Conservation (phyloP, 2,888 invertebrate genomes). For the Timema cristinae region DNA sequence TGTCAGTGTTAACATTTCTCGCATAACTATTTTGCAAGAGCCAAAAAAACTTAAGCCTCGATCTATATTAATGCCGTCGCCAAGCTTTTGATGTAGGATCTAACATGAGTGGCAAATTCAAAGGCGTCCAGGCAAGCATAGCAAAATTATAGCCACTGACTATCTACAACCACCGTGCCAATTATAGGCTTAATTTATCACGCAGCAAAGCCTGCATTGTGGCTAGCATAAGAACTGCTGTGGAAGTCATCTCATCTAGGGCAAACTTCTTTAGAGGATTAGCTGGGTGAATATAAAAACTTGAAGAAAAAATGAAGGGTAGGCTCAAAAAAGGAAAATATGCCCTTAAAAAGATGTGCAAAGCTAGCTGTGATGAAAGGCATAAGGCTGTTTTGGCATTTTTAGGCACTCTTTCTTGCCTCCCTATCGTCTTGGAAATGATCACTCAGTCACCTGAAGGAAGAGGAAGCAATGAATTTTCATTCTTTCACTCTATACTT, state of each 20-base stretch:
- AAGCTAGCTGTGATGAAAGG: constrained; percentile 1
- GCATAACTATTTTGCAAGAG: constrained; percentile 14
- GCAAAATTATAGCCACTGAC: background rate
- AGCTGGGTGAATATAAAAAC: background rate
- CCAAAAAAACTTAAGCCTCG: background rate
- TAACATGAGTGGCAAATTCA: constrained; percentile 6
- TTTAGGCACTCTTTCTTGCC: background rate
- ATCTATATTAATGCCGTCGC: constrained; percentile 1
- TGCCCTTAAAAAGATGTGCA: background rate
- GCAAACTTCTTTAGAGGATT: background rate
- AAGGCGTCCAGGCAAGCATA: background rate
- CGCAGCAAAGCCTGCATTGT: background rate
- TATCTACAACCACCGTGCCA: background rate
- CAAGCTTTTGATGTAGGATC: background rate
- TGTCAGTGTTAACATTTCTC: constrained; percentile 2
- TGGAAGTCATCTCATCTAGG: background rate
- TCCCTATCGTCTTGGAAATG: background rate
- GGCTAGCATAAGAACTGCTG: constrained; percentile 2
- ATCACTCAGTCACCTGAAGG: background rate
- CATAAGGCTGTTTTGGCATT: constrained; percentile 3
- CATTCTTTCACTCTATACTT: constrained; percentile 6
- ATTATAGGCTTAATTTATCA: background rate
- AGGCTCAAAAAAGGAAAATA: constrained; percentile 1
- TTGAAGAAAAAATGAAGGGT: background rate
- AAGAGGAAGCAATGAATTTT: constrained; percentile 12